Evolutionary conservation across 2,797 vertebrate genomes (phyloP), one percentile per base, ranked within the genome.

Genomic region (Gobionotothen gibberifrons): DNA sequence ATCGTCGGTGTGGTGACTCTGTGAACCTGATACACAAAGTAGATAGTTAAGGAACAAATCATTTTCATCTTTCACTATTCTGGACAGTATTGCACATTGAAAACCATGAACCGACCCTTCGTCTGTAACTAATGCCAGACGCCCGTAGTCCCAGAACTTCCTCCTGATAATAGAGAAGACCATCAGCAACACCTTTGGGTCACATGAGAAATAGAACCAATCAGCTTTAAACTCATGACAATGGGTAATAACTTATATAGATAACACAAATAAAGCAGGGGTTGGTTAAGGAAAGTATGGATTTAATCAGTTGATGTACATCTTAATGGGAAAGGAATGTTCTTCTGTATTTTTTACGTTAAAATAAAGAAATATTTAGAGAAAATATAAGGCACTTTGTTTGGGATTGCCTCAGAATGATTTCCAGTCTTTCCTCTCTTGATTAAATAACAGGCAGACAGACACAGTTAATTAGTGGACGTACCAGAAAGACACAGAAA

Each of bases 71-170:
- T 12, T 19, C 14, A 13, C 3, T 54, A 26, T 32, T 39, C 5
- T 52, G 32, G 5, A 51, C 32, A 49, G 15, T 47, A 53, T 26
- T 47, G 60, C 13, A 54, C 16, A 46, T 42, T 43, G 26, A 3
- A 49, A 46, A 47, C 54, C 19, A 12, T 67, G 12, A 63, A 91
- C 93, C 60, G 56, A 96, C 94, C 87, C 95, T 61, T 94, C 91
- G 12, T 98, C 96, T 26, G 97, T 94, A 3, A 99, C 95, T 68
- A 99, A 87, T 1, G 98, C 97, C 48, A 99, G 93, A 36, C 96
- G 96, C 29, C 98, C 98, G 0, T 97, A 96, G 89, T 99, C 97
- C 98, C 97, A 98, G 83, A 98, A 94, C 73, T 88, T 96, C 85
- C 91, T 97, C 87, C 98, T 95, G 93, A 99, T 97, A 72, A 96